Evolutionary conservation across 2,113 vertebrate genomes (phyloP).

Genomic region (Cyanocitta stelleri): DNA sequence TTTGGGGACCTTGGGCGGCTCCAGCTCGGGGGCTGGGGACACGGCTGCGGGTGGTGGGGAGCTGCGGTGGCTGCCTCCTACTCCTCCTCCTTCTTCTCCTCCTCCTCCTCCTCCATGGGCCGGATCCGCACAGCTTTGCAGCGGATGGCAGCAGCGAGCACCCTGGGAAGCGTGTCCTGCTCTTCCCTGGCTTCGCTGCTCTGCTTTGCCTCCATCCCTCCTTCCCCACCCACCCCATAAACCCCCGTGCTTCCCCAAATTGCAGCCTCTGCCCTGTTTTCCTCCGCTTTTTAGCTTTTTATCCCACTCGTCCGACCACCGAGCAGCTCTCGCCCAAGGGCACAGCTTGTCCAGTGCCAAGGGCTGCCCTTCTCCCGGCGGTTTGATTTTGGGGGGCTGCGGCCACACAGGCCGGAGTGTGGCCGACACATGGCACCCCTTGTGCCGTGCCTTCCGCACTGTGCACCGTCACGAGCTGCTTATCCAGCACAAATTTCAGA

Average conservation of each 20-base stretch:
- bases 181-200: background rate
- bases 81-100: background rate
- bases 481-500: background rate
- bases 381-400: background rate
- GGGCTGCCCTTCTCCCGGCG: background rate
- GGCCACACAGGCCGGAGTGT: background rate
- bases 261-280: background rate
- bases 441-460: background rate
- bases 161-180: slow-evolving; percentile 34
- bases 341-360: background rate
- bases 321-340: background rate
- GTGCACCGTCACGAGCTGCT: background rate
- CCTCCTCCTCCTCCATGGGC: background rate
- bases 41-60: background rate
- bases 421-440: background rate
- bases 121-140: slow-evolving; percentile 23
- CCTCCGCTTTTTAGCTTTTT: background rate
- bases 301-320: accelerated
- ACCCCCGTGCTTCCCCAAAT: accelerated
- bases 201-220: background rate
- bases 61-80: background rate
- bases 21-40: background rate
- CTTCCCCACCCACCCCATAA: background rate
- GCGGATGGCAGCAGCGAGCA: slow-evolving; percentile 43
- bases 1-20: background rate